phyloP scores from a whole-genome alignment of 1,140 invertebrate species.

The Bombus superbus region DNA sequence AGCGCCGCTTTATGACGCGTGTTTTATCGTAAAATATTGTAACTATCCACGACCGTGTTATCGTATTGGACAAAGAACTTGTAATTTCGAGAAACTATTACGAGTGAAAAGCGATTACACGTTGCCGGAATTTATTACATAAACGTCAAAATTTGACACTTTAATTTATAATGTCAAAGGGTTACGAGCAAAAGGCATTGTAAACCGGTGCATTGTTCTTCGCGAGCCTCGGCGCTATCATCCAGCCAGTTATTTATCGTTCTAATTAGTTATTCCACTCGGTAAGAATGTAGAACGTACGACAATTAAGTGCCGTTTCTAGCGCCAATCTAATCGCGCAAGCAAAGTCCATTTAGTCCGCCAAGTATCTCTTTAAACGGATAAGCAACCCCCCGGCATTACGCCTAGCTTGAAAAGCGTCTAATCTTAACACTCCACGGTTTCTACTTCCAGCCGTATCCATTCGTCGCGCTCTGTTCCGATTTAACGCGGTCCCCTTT shows the following conservation, averaged over 20 bases:
- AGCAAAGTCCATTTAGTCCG: conserved; percentile 39
- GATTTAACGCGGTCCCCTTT: not conserved
- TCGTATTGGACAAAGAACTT: not conserved
- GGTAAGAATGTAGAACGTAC: not conserved
- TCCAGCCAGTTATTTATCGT: not conserved
- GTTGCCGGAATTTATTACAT: too few relatives aligned
- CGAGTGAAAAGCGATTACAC: too few relatives aligned
- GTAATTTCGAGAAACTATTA: not conserved
- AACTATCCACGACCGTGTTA: not conserved
- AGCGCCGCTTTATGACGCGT: not conserved
- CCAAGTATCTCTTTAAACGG: conserved; percentile 49
- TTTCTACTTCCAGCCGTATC: not conserved
- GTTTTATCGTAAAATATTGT: not conserved
- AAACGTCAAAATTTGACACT: too few relatives aligned
- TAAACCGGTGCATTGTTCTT: not conserved
- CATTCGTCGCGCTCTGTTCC: not conserved
- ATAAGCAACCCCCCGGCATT: conserved; percentile 25
- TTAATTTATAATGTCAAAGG: not conserved
- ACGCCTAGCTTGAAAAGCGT: conserved; percentile 23
- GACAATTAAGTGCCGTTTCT: conserved; percentile 41
- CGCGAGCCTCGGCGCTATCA: not conserved
- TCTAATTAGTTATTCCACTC: conserved; percentile 30
- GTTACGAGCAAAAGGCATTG: not conserved
- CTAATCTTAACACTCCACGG: conserved; percentile 33
- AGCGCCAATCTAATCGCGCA: conserved; percentile 38